Base-by-base conservation (phyloP, 2,797 vertebrate species). In the Scleropages formosus region DNA sequence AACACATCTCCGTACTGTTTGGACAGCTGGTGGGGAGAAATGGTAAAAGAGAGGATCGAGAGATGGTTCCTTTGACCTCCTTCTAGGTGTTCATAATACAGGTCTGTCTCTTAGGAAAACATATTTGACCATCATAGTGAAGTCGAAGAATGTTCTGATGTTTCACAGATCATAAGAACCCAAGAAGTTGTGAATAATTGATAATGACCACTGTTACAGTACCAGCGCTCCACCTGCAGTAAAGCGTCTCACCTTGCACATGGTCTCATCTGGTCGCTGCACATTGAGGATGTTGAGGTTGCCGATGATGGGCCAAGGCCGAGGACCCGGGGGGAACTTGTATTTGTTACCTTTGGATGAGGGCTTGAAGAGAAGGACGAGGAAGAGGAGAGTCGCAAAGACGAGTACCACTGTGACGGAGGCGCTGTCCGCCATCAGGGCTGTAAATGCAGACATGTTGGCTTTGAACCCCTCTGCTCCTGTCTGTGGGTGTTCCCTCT, bases 1-100 rank as follows among this genome's bases (percentile, higher is more conserved):
- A 90, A 90, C 51, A 91, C 4, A 0, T 75, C 78, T 26, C 90
- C 90, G 0, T 91, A 86, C 59, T 80, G 64, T 80, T 90, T 83
- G 51, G 88, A 87, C n/a, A 91, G 85, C 90, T 91, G 74, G 8
- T 20, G 39, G 66, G 2, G 15, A 18, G 24, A 61, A 8, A 3
- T 8, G 39, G 7, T 69, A 26, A 64, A 6, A 71, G n/a, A 74
- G 24, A 62, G 24, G n/a, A 31, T n/a, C n/a, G n/a, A n/a, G n/a
- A n/a, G n/a, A n/a, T n/a, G n/a, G n/a, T n/a, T n/a, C n/a, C n/a
- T n/a, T n/a, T n/a, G n/a, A n/a, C n/a, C n/a, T n/a, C n/a, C n/a
- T n/a, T n/a, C n/a, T n/a, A n/a, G n/a, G n/a, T n/a, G n/a, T n/a
- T n/a, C n/a, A n/a, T n/a, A n/a, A n/a, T n/a, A n/a, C n/a, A n/a